phyloP scores from a whole-genome alignment of 2,888 invertebrate genomes.

The Frankliniella intonsa region DNA sequence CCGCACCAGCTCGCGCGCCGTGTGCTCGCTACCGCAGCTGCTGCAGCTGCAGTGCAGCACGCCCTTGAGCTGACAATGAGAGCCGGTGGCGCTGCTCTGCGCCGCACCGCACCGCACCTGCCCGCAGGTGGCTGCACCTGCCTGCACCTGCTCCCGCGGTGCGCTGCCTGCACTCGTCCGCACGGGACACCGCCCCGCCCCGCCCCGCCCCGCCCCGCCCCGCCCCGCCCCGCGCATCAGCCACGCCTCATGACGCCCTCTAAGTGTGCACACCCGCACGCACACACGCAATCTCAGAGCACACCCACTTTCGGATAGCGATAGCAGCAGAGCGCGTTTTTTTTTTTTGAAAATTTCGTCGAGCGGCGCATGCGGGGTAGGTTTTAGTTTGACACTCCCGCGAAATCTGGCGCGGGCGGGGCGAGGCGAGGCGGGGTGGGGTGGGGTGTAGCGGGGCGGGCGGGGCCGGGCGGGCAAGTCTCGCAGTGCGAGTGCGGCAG shows the following conservation, averaged over 20 bases:
- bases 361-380: background rate
- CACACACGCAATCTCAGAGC: too few relatives aligned
- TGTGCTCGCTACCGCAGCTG: background rate
- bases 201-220: too few relatives aligned
- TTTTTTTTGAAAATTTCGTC: background rate
- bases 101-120: background rate
- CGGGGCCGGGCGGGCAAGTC: too few relatives aligned
- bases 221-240: background rate
- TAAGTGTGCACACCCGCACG: too few relatives aligned
- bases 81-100: background rate
- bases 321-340: too few relatives aligned
- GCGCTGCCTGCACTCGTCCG: background rate
- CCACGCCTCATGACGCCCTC: too few relatives aligned
- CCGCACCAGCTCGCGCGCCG: background rate
- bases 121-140: background rate
- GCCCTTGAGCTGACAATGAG: conserved; percentile 22
- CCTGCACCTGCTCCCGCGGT: background rate
- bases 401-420: too few relatives aligned
- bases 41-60: background rate
- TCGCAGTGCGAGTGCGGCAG: too few relatives aligned
- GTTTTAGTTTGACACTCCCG: background rate
- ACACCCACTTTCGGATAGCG: too few relatives aligned
- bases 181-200: too few relatives aligned
- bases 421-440: background rate
- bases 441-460: background rate